These are phyloP conservation scores for Himalopsyche tibetana DNA, from an alignment of 2,888 invertebrate species.

Conservation along the genomic window DNA sequence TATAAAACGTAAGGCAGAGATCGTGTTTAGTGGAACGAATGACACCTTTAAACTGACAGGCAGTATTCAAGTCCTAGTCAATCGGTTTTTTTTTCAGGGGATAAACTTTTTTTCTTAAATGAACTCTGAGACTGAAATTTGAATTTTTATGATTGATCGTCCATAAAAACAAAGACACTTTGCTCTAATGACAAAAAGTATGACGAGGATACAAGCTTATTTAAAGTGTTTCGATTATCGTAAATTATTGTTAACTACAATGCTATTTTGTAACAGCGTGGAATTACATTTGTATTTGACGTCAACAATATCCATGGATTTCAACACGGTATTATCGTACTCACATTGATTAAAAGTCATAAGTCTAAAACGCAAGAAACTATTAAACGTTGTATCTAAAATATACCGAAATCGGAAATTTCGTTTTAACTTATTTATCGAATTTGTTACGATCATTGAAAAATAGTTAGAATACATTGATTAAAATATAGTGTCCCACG, in stretches of 20 bases:
- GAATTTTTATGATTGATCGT: constrained; percentile 36
- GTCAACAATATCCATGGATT: too few relatives aligned
- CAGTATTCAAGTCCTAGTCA: constrained; percentile 5
- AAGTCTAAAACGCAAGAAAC: too few relatives aligned
- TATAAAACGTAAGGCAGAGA: background rate
- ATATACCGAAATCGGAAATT: too few relatives aligned
- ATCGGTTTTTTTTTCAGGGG: constrained; percentile 3
- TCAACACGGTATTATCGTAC: too few relatives aligned
- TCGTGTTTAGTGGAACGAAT: background rate
- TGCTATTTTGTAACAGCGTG: too few relatives aligned
- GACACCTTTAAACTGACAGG: constrained; percentile 4
- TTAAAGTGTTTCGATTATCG: background rate
- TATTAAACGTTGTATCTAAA: too few relatives aligned
- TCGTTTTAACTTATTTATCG: too few relatives aligned
- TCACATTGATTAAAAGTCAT: too few relatives aligned
- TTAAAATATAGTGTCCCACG: too few relatives aligned
- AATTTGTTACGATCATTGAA: too few relatives aligned
- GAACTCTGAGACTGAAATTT: constrained; percentile 4
- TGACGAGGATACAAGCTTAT: background rate
- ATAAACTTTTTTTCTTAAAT: constrained; percentile 36
- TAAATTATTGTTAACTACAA: too few relatives aligned
- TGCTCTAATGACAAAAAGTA: constrained; percentile 20
- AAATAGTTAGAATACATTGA: too few relatives aligned
- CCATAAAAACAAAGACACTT: constrained; percentile 38
- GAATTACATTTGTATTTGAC: background rate